These are phyloP conservation scores for Plectropomus leopardus DNA, from an alignment of 2,113 vertebrate species.

Conservation along the genomic window DNA sequence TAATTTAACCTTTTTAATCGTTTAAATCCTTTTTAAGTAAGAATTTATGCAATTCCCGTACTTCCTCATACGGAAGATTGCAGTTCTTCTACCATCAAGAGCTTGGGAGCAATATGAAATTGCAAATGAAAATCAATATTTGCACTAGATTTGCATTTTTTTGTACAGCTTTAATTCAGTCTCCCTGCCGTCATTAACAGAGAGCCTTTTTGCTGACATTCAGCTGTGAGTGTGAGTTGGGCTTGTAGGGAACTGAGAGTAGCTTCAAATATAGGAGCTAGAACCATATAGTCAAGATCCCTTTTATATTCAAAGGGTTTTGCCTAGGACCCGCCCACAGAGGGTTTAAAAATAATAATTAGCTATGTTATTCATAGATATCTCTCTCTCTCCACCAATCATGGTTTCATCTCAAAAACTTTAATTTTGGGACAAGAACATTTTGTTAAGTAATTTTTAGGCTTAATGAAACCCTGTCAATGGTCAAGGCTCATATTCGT, in stretches of 20 bases:
- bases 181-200: neutral
- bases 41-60: neutral
- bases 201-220: neutral
- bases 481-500: too few relatives aligned
- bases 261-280: too few relatives aligned
- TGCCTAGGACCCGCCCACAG: too few relatives aligned
- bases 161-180: neutral
- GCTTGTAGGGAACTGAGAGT: neutral
- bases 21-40: neutral
- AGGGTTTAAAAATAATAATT: too few relatives aligned
- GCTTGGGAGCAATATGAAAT: neutral
- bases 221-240: neutral
- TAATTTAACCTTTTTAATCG: neutral
- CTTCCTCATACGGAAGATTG: neutral
- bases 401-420: too few relatives aligned
- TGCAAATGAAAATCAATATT: conserved; percentile 8
- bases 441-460: too few relatives aligned
- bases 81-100: neutral
- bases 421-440: too few relatives aligned
- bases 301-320: too few relatives aligned
- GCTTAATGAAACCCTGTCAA: too few relatives aligned
- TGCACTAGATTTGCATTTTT: neutral
- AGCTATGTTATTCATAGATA: too few relatives aligned
- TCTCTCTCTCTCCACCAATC: too few relatives aligned
- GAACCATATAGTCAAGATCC: too few relatives aligned